phyloP scores from a whole-genome alignment of 1,140 invertebrate genomes.

The Grapholita molesta region DNA sequence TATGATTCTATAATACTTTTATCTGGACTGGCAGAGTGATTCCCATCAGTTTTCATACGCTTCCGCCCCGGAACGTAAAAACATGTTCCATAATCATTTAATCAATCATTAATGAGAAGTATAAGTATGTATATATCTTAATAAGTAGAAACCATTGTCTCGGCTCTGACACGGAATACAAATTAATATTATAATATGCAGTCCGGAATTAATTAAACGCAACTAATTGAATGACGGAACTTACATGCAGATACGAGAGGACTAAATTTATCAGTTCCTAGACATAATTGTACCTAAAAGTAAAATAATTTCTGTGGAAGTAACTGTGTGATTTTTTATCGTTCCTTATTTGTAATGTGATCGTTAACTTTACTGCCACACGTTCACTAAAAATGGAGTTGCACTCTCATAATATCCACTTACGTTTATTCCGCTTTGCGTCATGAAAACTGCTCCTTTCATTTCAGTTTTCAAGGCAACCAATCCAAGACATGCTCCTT shows the following conservation, averaged over 20 bases:
- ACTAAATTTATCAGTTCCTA: not conserved
- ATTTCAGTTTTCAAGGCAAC: constrained; percentile 46
- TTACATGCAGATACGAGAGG: not conserved
- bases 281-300: not conserved
- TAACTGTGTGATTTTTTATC: not conserved
- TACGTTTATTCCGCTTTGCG: constrained; percentile 38
- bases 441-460: constrained; percentile 37
- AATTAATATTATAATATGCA: not conserved
- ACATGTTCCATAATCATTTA: no score
- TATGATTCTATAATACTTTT: no score
- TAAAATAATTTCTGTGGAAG: not conserved
- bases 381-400: not conserved
- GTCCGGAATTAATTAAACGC: not conserved
- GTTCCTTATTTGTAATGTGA: not conserved
- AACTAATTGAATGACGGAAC: not conserved
- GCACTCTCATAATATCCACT: not conserved
- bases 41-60: no score
- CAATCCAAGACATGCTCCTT: constrained; percentile 42
- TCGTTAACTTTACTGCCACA: not conserved
- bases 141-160: not conserved
- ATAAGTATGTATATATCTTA: not conserved
- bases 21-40: no score
- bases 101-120: no score
- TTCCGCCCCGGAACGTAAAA: no score
- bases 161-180: not conserved